These are phyloP conservation scores for Larimichthys crocea DNA, from an alignment of 2,113 vertebrate genomes.

Conservation along the genomic window DNA sequence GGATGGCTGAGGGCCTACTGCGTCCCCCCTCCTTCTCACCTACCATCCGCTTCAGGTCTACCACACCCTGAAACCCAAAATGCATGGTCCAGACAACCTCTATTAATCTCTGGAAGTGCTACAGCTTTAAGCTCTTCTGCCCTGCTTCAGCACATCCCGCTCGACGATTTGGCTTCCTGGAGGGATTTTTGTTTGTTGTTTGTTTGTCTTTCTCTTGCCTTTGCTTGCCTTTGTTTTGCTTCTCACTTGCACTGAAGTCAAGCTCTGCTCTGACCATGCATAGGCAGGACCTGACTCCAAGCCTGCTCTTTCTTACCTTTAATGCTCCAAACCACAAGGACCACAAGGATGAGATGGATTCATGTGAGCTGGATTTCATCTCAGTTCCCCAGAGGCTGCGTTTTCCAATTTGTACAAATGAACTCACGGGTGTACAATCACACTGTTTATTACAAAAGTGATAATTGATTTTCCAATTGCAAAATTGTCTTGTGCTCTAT, in stretches of 20 bases:
- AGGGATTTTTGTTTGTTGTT: constrained; percentile 51
- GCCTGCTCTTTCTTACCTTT: neutral
- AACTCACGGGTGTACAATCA: constrained; percentile 24
- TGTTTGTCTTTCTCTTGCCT: constrained; percentile 46
- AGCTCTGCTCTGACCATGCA: constrained; percentile 27
- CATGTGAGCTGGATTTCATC: constrained; percentile 9
- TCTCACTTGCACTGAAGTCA: constrained; percentile 45
- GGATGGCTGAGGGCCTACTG: constrained; percentile 73
- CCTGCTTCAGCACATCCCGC: constrained; percentile 33
- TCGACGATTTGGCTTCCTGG: constrained; percentile 29
- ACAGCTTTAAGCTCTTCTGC: constrained; percentile 38
- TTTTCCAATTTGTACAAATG: constrained; percentile 25
- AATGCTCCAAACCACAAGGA: constrained; percentile 19
- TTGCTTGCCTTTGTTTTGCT: constrained; percentile 48
- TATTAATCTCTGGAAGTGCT: constrained; percentile 65
- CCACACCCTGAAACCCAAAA: constrained; percentile 61
- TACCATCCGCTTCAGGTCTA: constrained; percentile 59
- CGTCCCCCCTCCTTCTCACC: constrained; percentile 39
- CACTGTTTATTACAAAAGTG: constrained; percentile 27
- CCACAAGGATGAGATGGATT: constrained; percentile 8
- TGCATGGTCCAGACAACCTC: constrained; percentile 56
- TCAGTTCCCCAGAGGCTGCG: neutral
- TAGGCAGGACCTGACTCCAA: constrained; percentile 15
- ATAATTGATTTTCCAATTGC: constrained; percentile 59
- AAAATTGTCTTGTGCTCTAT: constrained; percentile 8